Percentiles rank a stretch among this genome's conserved stretches.
Evolutionary conservation across 2,797 vertebrate genomes (phyloP).

Genomic region (Alcedo quadribrachys): DNA sequence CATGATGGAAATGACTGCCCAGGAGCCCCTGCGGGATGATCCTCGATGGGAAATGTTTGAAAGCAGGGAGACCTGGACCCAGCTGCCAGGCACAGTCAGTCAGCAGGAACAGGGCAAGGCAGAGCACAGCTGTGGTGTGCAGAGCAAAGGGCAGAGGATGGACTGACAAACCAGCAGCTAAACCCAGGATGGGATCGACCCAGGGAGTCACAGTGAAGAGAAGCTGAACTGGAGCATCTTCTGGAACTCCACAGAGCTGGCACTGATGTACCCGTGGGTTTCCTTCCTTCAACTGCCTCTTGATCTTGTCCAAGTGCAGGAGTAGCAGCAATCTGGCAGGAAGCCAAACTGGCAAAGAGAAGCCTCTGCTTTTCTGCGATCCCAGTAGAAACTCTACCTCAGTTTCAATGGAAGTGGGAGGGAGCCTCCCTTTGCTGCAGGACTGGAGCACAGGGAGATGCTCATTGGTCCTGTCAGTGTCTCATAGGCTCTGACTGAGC

Average conservation of each 20-base stretch:
- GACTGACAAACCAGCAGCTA: background rate
- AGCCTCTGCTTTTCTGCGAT: background rate
- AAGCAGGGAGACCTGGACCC: background rate
- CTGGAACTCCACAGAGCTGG: accelerated
- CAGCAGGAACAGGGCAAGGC: background rate
- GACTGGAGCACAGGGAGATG: background rate
- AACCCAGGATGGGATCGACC: accelerated
- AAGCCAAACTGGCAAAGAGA: background rate
- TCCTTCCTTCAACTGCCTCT: background rate
- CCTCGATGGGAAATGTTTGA: slow-evolving; percentile 5
- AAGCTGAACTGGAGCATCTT: background rate
- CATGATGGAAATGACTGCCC: slow-evolving; percentile 13
- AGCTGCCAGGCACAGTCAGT: background rate
- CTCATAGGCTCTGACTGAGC: background rate
- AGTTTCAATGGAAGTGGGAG: background rate
- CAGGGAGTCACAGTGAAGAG: accelerated
- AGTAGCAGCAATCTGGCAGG: background rate
- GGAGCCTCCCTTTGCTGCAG: background rate
- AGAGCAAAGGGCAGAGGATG: background rate
- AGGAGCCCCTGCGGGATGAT: slow-evolving; percentile 25
- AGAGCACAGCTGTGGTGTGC: accelerated
- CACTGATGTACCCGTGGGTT: accelerated
- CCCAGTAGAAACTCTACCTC: accelerated
- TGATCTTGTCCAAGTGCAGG: accelerated
- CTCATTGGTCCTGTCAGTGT: background rate